These are phyloP conservation scores for Schizopygopsis pylzovi DNA, from an alignment of 2,797 vertebrate species.

Conservation along the genomic window DNA sequence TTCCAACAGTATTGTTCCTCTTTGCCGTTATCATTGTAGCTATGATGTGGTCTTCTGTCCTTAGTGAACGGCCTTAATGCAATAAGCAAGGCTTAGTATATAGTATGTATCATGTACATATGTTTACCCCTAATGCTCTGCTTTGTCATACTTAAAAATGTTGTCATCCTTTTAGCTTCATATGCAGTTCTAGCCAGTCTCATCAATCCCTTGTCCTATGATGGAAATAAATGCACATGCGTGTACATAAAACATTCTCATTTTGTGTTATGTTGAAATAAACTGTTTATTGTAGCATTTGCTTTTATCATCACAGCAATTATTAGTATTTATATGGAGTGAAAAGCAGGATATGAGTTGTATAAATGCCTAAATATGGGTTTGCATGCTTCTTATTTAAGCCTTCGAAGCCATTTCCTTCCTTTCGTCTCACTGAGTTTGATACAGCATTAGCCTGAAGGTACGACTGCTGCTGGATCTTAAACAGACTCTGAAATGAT, in stretches of 20 bases:
- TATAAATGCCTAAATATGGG: constrained; percentile 30
- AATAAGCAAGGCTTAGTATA: background rate
- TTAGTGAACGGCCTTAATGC: background rate
- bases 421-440: constrained; percentile 63
- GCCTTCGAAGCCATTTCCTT: constrained; percentile 56
- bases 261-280: constrained; percentile 14
- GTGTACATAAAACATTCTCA: background rate
- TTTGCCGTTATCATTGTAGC: too few relatives aligned
- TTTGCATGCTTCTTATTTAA: constrained; percentile 54
- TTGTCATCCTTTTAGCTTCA: background rate
- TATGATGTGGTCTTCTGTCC: background rate
- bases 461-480: constrained; percentile 70
- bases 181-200: background rate
- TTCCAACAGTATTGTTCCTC: background rate
- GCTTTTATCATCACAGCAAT: background rate
- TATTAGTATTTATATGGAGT: constrained; percentile 34
- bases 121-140: background rate
- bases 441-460: constrained; percentile 70
- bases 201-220: background rate
- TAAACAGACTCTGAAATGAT: constrained; percentile 76
- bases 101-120: background rate
- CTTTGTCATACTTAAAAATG: background rate
- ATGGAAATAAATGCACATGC: background rate
- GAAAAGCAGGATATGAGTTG: constrained; percentile 11
- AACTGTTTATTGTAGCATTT: background rate